phyloP scores from a whole-genome alignment of 2,113 vertebrate species.

The Ovis canadensis region DNA sequence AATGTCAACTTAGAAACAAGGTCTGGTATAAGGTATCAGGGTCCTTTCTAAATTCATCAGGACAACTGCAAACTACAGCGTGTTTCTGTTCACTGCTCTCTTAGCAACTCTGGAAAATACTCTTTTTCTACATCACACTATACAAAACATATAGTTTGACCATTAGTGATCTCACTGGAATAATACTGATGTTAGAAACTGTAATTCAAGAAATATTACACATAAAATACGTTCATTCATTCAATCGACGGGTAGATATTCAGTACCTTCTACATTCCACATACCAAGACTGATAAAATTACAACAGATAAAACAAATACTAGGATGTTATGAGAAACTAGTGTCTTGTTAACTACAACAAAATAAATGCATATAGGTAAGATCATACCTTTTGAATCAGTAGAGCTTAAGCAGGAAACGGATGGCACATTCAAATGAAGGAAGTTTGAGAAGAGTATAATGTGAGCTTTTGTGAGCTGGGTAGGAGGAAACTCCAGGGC shows the following conservation, averaged over 20 bases:
- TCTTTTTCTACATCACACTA: background rate
- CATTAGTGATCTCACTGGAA: background rate
- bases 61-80: background rate
- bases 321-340: background rate
- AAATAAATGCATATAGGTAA: background rate
- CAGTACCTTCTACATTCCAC: background rate
- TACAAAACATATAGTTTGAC: background rate
- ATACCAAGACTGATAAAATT: background rate
- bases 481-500: background rate
- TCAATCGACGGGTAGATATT: background rate
- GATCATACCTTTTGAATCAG: slow-evolving; percentile 1
- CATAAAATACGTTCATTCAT: background rate
- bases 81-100: background rate
- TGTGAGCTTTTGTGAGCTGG: background rate
- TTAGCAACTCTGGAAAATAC: background rate
- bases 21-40: background rate
- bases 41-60: background rate
- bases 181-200: background rate
- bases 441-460: background rate
- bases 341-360: background rate
- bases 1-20: background rate
- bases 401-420: background rate
- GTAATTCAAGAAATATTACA: background rate
- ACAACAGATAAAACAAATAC: background rate
- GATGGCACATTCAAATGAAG: background rate